A percentile compares a stretch with the other conserved stretches of the same genome.
These are phyloP conservation scores for Nephrotoma flavescens DNA, from an alignment of 2,888 invertebrate genomes.

Conservation along the genomic window DNA sequence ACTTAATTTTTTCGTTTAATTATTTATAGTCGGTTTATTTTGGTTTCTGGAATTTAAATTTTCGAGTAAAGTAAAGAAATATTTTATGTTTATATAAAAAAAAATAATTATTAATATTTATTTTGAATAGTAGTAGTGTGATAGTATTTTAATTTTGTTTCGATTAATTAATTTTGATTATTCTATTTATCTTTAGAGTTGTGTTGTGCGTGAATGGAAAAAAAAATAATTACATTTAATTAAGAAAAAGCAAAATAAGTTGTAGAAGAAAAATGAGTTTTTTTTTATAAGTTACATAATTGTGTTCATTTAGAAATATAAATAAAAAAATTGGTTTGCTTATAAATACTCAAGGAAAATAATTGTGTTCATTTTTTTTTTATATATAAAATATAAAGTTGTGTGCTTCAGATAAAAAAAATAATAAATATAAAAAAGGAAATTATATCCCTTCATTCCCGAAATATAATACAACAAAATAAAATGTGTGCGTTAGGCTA, in stretches of 20 bases:
- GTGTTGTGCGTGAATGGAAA: background rate
- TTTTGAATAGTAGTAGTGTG: no score
- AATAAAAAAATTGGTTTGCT: background rate
- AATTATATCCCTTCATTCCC: background rate
- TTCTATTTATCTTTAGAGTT: background rate
- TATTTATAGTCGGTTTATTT: background rate
- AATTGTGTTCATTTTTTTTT: background rate
- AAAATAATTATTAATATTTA: background rate
- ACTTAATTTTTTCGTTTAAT: background rate
- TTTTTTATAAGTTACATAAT: background rate
- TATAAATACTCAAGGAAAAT: background rate
- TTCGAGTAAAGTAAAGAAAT: background rate
- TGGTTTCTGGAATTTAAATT: background rate
- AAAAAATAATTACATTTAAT: background rate
- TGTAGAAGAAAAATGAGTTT: background rate
- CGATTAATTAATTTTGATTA: background rate
- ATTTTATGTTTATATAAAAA: background rate
- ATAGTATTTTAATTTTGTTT: background rate
- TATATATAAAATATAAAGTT: background rate
- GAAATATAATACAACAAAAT: background rate
- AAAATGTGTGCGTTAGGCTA: slow-evolving; percentile 5
- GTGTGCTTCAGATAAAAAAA: background rate
- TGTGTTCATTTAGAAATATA: background rate
- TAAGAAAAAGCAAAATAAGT: background rate
- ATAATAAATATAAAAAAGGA: background rate